A percentile compares a stretch with the other conserved stretches of the same genome.
Conservation (phyloP, 2,888 invertebrate species). For the Chloroclysta siterata region DNA sequence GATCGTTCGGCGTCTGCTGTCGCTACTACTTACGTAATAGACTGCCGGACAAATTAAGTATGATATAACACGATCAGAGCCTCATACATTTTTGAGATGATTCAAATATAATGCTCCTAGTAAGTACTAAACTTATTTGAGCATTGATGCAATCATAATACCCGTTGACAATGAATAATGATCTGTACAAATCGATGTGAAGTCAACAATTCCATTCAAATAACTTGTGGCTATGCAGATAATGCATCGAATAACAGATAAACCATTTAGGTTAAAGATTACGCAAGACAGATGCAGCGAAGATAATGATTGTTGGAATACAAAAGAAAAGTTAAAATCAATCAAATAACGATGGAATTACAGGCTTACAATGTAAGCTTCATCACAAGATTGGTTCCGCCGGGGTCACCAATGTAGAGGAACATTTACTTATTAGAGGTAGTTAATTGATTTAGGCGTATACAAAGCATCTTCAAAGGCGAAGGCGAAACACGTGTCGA, state of each 20-base stretch:
- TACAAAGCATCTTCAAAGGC: too few relatives aligned
- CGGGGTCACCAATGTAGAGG: background rate
- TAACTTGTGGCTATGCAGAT: slow-evolving; percentile 11
- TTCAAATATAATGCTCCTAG: background rate
- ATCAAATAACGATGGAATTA: slow-evolving; percentile 1
- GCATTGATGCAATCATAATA: slow-evolving; percentile 8
- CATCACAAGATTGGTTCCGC: background rate
- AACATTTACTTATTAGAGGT: too few relatives aligned
- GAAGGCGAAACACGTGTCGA: too few relatives aligned
- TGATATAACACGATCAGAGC: too few relatives aligned
- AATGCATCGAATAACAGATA: slow-evolving; percentile 10
- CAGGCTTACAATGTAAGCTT: background rate
- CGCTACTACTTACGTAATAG: too few relatives aligned
- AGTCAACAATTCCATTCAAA: slow-evolving; percentile 20
- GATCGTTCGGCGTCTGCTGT: too few relatives aligned
- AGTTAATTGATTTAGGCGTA: too few relatives aligned
- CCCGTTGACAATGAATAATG: slow-evolving; percentile 29
- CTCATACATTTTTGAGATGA: too few relatives aligned
- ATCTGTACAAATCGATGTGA: slow-evolving; percentile 21
- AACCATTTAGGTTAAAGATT: slow-evolving; percentile 13
- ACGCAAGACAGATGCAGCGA: background rate
- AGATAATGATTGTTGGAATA: slow-evolving; percentile 9
- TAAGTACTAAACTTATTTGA: background rate
- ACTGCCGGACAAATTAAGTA: too few relatives aligned
- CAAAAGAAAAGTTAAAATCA: slow-evolving; percentile 1